A percentile compares a stretch with the other conserved stretches of the same genome.
phyloP scores from a whole-genome alignment of 2,888 invertebrate species.

The Pollenia griseotomentosa region DNA sequence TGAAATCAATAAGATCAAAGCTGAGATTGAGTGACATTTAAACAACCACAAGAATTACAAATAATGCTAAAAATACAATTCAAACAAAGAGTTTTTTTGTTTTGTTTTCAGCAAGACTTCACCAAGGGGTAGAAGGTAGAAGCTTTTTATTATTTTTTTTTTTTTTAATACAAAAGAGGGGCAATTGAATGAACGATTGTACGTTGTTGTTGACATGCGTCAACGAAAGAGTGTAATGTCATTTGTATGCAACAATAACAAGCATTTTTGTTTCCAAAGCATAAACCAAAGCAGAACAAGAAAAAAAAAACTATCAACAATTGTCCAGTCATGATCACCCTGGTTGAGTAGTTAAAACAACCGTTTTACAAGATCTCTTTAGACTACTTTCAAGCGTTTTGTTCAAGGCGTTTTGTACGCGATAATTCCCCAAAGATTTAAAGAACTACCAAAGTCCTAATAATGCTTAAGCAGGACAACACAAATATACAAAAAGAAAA shows the following conservation, averaged over 20 bases:
- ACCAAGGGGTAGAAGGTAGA: too few relatives aligned
- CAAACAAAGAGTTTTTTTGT: neutral
- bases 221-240: constrained; percentile 78
- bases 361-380: constrained; percentile 69
- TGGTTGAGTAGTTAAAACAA: constrained; percentile 49
- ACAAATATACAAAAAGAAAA: neutral
- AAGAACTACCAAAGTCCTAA: neutral
- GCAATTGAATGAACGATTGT: constrained; percentile 5
- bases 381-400: constrained; percentile 68
- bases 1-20: constrained; percentile 72
- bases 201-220: constrained; percentile 73
- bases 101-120: neutral
- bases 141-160: neutral
- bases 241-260: constrained; percentile 83
- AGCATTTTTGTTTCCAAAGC: constrained; percentile 57
- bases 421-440: constrained; percentile 68
- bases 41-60: constrained; percentile 68
- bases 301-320: constrained; percentile 60
- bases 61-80: constrained; percentile 42
- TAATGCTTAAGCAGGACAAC: neutral
- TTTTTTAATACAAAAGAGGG: neutral
- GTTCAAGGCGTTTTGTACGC: constrained; percentile 45
- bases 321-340: constrained; percentile 52
- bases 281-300: neutral
- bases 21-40: constrained; percentile 73